Conservation (phyloP, 2,113 vertebrate species). For the Chaenogobius annularis region DNA sequence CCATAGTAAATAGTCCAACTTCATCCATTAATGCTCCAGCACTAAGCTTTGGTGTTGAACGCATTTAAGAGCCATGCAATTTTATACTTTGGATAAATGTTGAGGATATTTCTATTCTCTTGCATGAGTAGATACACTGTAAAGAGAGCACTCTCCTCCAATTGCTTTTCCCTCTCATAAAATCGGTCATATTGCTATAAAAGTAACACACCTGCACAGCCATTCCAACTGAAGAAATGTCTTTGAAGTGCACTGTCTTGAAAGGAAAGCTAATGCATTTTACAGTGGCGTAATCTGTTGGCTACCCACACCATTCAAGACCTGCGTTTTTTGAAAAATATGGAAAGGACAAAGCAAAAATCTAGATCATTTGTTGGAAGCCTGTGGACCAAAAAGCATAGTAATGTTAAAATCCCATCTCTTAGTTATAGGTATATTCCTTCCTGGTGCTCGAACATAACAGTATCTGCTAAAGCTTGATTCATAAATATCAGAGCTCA, state of each 20-base stretch:
- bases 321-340: neutral
- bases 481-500: too few relatives aligned
- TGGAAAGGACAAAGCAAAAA: neutral
- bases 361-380: neutral
- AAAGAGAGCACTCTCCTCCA: neutral
- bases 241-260: neutral
- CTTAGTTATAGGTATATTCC: too few relatives aligned
- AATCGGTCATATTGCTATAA: conserved; percentile 6
- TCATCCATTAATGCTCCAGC: neutral
- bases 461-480: too few relatives aligned
- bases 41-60: neutral
- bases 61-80: neutral
- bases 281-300: neutral
- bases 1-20: neutral
- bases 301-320: neutral
- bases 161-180: conserved; percentile 13
- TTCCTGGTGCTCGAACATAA: too few relatives aligned
- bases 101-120: conserved; percentile 2
- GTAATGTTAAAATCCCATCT: too few relatives aligned
- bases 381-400: neutral
- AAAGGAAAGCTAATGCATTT: neutral
- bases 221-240: neutral
- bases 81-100: neutral
- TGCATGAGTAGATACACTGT: neutral
- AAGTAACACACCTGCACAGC: conserved; percentile 10